phyloP scores from a whole-genome alignment of 2,888 invertebrate genomes.

The Aproaerema taeniolella region DNA sequence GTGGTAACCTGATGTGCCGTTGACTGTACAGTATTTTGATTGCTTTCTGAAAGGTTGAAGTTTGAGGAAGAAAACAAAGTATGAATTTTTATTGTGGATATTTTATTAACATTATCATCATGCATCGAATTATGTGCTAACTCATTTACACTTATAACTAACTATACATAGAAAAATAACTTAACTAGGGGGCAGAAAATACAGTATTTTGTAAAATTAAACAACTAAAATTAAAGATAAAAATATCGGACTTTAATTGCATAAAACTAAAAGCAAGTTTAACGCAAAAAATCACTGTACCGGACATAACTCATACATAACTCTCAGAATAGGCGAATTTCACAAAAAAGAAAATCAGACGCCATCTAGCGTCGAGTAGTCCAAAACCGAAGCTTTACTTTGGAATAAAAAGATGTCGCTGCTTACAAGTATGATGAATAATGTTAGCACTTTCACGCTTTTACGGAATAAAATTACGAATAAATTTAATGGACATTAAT shows the following conservation, averaged over 20 bases:
- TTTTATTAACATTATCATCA: slow-evolving; percentile 78
- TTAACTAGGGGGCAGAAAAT: slow-evolving; percentile 74
- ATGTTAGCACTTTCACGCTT: slow-evolving; percentile 36
- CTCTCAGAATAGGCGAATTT: slow-evolving; percentile 63
- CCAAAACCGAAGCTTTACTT: slow-evolving; percentile 23
- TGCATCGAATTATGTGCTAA: slow-evolving; percentile 77
- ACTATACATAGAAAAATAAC: slow-evolving; percentile 77
- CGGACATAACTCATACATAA: slow-evolving; percentile 46
- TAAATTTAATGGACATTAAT: slow-evolving; percentile 51
- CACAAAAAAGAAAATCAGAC: slow-evolving; percentile 26
- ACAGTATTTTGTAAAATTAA: slow-evolving; percentile 73
- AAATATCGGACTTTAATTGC: slow-evolving; percentile 67
- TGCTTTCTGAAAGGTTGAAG: no score
- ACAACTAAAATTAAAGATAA: slow-evolving; percentile 64
- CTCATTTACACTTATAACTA: slow-evolving; percentile 77
- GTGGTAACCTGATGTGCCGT: no score
- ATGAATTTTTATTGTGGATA: slow-evolving; percentile 73
- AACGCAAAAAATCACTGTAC: slow-evolving; percentile 57
- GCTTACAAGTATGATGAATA: slow-evolving; percentile 23
- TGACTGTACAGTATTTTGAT: no score
- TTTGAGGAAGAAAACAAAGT: slow-evolving; percentile 36
- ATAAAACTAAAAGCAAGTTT: slow-evolving; percentile 66
- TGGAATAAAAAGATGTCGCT: slow-evolving; percentile 27
- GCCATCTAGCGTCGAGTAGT: slow-evolving; percentile 38
- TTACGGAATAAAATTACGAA: slow-evolving; percentile 49